Base-by-base conservation (phyloP, 2,113 vertebrate species). In the Rostratula benghalensis region DNA sequence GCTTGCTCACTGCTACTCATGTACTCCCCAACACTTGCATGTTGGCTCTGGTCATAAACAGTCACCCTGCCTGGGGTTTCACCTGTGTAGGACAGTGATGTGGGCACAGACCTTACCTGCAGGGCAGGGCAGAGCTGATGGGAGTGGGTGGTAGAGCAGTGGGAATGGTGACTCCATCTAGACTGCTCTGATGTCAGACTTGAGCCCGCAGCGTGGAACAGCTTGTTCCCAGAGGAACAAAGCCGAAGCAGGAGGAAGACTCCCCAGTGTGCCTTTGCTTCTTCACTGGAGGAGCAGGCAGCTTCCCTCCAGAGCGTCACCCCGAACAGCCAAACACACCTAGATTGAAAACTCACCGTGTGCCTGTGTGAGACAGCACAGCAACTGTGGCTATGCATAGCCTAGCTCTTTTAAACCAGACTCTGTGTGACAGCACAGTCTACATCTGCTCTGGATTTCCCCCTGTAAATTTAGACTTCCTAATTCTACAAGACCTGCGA, bases 61-160 rank as follows among this genome's bases (percentile, higher is more conserved):
- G 31, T 31, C 2, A 0, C 37, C 0, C 0, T 22, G 22, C 33
- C 50, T 51, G 35, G 25, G 15, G 33, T 48, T 75, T 54, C 43
- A 50, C 57, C 61, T 50, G 19, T 12, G 18, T 0, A 41, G 71
- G 37, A 59, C 53, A 57, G 21, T 3, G 33, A 48, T 13, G 35
- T 1, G 2, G 27, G 33, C 23, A 25, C 21, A 33, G 64, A 35
- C 23, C 45, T 64, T 35, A 67, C 56, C 41, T 63, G 69, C 46
- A 45, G 21, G 23, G 23, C 45, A 78, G 48, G 64, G 59, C 23
- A 65, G 16, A 74, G 22, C 14, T 0, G 1, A 65, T 5, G 33
- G 73, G 54, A 8, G n/a, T 9, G 70, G 16, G 37, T 15, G 37
- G 35, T 1, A 21, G 35, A 51, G 43, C 20, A 27, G 75, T 61